These are phyloP conservation scores for Pagrus major DNA, from an alignment of 2,113 vertebrate species.

Conservation along the genomic window DNA sequence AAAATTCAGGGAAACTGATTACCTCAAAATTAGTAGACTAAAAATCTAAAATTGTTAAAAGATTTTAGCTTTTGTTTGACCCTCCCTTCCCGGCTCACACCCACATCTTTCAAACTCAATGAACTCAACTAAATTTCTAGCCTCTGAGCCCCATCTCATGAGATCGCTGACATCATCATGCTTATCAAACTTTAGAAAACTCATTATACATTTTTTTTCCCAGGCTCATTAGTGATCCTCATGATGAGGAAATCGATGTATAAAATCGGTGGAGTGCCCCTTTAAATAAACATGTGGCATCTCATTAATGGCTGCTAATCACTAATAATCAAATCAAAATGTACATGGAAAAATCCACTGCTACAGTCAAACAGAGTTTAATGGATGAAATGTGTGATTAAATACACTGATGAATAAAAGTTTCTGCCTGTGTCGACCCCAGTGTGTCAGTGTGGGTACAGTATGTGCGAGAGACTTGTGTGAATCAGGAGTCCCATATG, in stretches of 20 bases:
- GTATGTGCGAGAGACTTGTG: slow-evolving; percentile 19
- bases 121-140: too few relatives aligned
- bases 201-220: too few relatives aligned
- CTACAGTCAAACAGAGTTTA: slow-evolving; percentile 73
- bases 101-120: not conserved
- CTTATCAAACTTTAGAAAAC: not conserved
- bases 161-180: not conserved
- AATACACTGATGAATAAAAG: slow-evolving; percentile 65
- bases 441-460: slow-evolving; percentile 42
- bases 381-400: slow-evolving; percentile 70
- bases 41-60: too few relatives aligned
- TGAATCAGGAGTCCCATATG: slow-evolving; percentile 30
- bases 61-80: too few relatives aligned
- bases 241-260: not conserved
- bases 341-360: slow-evolving; percentile 29
- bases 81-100: not conserved
- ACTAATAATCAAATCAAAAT: slow-evolving; percentile 32
- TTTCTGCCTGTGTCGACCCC: too few relatives aligned
- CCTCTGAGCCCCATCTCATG: not conserved
- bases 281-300: not conserved
- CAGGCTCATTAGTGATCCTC: not conserved
- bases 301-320: not conserved
- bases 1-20: too few relatives aligned
- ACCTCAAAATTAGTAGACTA: too few relatives aligned
- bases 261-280: not conserved